Evolutionary conservation across 1,140 invertebrate species (phyloP), one percentile per base, ranked within the genome.

Genomic region (Ceratosolen fusciceps): DNA sequence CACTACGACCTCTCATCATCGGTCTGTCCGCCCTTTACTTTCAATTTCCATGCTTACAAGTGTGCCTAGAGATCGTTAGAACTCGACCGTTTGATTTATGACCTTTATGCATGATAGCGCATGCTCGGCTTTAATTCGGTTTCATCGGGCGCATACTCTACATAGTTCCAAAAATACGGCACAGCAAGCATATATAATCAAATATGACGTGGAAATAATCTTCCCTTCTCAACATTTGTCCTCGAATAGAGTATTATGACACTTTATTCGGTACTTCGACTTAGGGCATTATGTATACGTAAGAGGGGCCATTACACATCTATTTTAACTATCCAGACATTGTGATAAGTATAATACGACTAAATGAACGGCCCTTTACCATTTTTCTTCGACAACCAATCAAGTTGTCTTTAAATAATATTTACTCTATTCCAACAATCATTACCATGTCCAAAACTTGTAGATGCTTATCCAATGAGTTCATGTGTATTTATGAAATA

Each of bases 51-150:
- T 19, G 21, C 31, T n/a, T 21, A 24, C 60, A 21, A 65, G 31
- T 19, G 60, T 0, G 34, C 10, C 31, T 2, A 21, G 60, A 37
- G 12, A 65, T 37, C 1, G 29, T 65, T 37, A 21, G 37, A 21
- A 65, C 34, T 65, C 37, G 14, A 71, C 2, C 47, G 71, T 10
- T 12, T 73, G 71, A 73, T 73, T 73, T 73, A 73, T 58, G 71
- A 26, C 31, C 54, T n/a, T 29, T 26, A 56, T 37, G 52, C n/a
- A 56, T 72, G 52, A 68, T 77, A 81, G 76, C 39, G n/a, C 14
- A 73, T 39, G 34, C 26, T 34, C 24, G n/a, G 16, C 24, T 54
- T 34, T 24, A 8, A 37, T 72, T 72, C 21, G 37, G 39, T 26
- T 56, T 58, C 29, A 58, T 31, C 49, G 29, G 21, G n/a, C n/a